Percentiles rank a stretch among this genome's conserved stretches.
Conservation (phyloP, 1,140 invertebrate genomes). For the Cotesia chilonis region DNA sequence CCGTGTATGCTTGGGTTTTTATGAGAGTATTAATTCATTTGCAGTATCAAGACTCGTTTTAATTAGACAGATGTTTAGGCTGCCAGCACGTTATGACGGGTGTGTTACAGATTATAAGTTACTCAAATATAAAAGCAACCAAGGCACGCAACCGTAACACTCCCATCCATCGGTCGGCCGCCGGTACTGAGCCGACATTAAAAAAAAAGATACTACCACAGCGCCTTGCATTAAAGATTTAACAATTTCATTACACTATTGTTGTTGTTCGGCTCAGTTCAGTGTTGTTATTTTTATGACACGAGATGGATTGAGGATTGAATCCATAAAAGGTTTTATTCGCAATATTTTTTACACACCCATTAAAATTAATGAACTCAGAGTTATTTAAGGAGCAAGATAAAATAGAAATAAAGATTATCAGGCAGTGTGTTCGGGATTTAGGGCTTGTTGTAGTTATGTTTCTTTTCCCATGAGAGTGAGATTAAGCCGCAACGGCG, state of each 20-base stretch:
- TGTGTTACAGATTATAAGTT: constrained; percentile 8
- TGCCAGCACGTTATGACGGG: constrained; percentile 35
- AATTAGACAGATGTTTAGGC: constrained; percentile 46
- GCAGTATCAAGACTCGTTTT: constrained; percentile 35
- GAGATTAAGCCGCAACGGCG: neutral
- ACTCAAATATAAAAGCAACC: neutral
- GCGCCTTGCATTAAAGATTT: too few relatives aligned
- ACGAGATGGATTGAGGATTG: too few relatives aligned
- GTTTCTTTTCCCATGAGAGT: constrained; percentile 11
- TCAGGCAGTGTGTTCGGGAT: neutral
- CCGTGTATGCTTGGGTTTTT: neutral
- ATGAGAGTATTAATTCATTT: too few relatives aligned
- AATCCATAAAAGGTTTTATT: too few relatives aligned
- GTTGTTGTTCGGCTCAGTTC: too few relatives aligned
- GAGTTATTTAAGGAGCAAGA: neutral
- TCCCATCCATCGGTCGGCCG: too few relatives aligned
- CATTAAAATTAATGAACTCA: too few relatives aligned
- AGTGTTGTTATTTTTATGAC: too few relatives aligned
- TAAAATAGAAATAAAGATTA: neutral
- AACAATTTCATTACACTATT: too few relatives aligned
- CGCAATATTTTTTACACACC: too few relatives aligned
- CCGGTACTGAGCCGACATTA: too few relatives aligned
- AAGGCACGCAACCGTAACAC: neutral
- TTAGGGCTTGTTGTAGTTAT: neutral
- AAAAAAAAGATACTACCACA: too few relatives aligned